Evolutionary conservation across 1,140 invertebrate species (phyloP).

Genomic region (Rhynchophorus ferrugineus): DNA sequence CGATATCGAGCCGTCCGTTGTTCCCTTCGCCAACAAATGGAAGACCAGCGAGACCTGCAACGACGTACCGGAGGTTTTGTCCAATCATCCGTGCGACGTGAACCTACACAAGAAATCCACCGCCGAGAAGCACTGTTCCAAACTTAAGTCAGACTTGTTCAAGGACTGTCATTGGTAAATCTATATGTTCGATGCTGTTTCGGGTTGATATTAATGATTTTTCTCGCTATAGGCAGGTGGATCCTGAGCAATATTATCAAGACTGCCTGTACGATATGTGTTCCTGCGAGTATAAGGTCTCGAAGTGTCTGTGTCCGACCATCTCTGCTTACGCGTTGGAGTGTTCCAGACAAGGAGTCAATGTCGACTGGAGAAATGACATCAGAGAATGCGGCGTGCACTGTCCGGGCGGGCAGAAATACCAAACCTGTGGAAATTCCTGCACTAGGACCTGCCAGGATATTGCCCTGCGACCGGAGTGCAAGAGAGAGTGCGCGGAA

Average conservation of each 20-base stretch:
- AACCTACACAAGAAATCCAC: conserved; percentile 60
- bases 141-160: conserved; percentile 62
- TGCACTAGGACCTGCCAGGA: conserved; percentile 66
- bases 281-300: conserved; percentile 58
- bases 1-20: conserved; percentile 65
- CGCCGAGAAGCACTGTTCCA: conserved; percentile 63
- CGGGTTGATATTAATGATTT: conserved; percentile 50
- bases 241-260: conserved; percentile 67
- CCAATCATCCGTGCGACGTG: conserved; percentile 59
- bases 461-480: conserved; percentile 45
- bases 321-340: conserved; percentile 71
- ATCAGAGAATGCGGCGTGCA: conserved; percentile 70
- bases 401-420: conserved; percentile 70
- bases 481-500: conserved; percentile 66
- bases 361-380: conserved; percentile 68
- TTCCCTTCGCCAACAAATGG: conserved; percentile 83
- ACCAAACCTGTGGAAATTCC: conserved; percentile 69
- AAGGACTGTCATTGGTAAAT: conserved; percentile 41
- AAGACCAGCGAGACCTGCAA: conserved; percentile 67
- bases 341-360: conserved; percentile 57
- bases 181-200: background rate
- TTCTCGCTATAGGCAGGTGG: conserved; percentile 59
- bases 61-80: conserved; percentile 47
- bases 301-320: conserved; percentile 71
- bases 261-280: conserved; percentile 84